Evolutionary conservation across 2,113 vertebrate genomes (phyloP).

Genomic region (Dicentrarchus labrax): DNA sequence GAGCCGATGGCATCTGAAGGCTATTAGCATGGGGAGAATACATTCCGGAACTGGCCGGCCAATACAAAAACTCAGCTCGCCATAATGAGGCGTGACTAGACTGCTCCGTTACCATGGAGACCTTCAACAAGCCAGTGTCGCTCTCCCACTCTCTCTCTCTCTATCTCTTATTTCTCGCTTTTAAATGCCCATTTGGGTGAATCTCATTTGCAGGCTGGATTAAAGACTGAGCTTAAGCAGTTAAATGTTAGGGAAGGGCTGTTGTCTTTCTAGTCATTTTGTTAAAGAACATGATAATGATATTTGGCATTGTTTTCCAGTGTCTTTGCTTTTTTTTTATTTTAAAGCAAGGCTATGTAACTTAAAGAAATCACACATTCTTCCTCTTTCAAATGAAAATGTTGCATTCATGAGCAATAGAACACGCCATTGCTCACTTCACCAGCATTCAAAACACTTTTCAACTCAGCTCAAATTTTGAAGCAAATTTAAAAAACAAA

Average conservation of each 20-base stretch:
- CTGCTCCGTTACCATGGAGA: constrained; percentile 81
- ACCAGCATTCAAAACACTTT: not conserved
- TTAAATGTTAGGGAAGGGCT: not conserved
- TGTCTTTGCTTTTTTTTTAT: not conserved
- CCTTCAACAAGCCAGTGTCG: constrained; percentile 65
- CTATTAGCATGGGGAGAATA: constrained; percentile 83
- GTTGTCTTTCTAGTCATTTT: not conserved
- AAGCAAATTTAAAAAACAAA: not conserved
- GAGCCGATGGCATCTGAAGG: constrained; percentile 83
- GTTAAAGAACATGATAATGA: not conserved
- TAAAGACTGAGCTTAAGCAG: constrained; percentile 6
- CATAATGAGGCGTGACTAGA: constrained; percentile 85
- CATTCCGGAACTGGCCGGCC: constrained; percentile 82
- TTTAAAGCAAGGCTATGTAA: not conserved
- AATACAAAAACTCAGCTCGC: constrained; percentile 79
- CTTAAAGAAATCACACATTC: not conserved
- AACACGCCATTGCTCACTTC: not conserved
- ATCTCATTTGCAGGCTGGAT: constrained; percentile 52
- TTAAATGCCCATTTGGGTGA: constrained; percentile 39
- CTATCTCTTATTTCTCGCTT: constrained; percentile 33
- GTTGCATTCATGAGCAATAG: not conserved
- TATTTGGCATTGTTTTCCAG: not conserved
- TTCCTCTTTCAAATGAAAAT: not conserved
- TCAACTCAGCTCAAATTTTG: not conserved
- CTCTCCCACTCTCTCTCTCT: constrained; percentile 23